These are phyloP conservation scores for Saccopteryx leptura DNA, from an alignment of 2,113 vertebrate genomes.

Conservation along the genomic window DNA sequence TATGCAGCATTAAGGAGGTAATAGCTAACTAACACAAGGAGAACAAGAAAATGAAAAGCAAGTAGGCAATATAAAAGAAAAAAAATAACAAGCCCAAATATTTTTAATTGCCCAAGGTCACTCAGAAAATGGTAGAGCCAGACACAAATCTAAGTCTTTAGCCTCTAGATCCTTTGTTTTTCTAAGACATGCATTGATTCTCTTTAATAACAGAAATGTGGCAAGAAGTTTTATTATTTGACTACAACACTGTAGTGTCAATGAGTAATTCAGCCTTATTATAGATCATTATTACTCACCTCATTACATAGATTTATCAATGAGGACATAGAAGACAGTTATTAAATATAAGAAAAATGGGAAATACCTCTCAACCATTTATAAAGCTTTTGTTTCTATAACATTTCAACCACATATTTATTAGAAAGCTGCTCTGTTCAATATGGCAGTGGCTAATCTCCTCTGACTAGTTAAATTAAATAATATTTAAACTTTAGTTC, in stretches of 20 bases:
- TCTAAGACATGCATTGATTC: neutral
- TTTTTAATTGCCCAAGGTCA: slow-evolving; percentile 2
- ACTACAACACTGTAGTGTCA: neutral
- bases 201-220: neutral
- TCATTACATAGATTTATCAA: neutral
- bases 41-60: slow-evolving; percentile 19
- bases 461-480: neutral
- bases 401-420: neutral
- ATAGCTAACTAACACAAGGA: neutral
- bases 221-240: neutral
- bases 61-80: neutral
- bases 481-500: slow-evolving; percentile 33
- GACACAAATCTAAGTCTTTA: slow-evolving; percentile 3
- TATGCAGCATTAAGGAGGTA: neutral
- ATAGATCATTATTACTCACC: neutral
- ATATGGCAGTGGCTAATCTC: neutral
- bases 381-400: neutral
- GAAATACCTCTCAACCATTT: neutral
- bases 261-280: neutral
- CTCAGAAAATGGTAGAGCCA: slow-evolving; percentile 1
- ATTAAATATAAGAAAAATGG: neutral
- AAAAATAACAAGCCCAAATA: neutral
- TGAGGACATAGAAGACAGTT: neutral
- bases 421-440: neutral
- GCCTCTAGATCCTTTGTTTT: neutral